Conservation (phyloP, 2,113 vertebrate genomes). For the Chlamydotis undulata region DNA sequence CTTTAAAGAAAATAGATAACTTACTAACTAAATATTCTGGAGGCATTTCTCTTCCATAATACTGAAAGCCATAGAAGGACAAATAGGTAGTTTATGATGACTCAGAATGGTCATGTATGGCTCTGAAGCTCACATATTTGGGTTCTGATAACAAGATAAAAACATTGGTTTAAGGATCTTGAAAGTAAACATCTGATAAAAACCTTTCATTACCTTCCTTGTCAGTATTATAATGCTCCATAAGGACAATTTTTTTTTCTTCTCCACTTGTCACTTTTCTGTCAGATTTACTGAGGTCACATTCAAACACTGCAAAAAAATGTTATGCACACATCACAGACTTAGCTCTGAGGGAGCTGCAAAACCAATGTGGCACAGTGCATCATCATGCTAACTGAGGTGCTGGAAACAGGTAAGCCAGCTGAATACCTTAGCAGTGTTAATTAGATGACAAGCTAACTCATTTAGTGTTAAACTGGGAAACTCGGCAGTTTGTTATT, state of each 20-base stretch:
- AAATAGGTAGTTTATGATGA: not conserved
- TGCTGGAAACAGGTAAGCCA: not conserved
- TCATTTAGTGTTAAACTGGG: not conserved
- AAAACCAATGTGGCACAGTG: not conserved
- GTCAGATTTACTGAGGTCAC: not conserved
- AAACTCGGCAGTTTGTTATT: not conserved
- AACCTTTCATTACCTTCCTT: not conserved
- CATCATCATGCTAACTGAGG: not conserved
- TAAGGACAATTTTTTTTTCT: not conserved
- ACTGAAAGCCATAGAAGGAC: not conserved
- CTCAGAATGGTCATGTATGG: not conserved
- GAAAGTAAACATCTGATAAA: not conserved
- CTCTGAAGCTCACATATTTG: not conserved
- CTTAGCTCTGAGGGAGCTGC: not conserved
- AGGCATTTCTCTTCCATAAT: not conserved
- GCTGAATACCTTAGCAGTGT: not conserved
- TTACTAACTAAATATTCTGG: not conserved
- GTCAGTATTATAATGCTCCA: not conserved
- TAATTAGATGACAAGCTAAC: not conserved
- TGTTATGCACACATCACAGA: not conserved
- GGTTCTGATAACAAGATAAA: not conserved
- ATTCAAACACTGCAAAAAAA: not conserved
- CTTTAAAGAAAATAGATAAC: not conserved
- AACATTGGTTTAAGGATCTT: not conserved
- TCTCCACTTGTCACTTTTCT: not conserved